phyloP scores from a whole-genome alignment of 2,888 invertebrate species.

The Patella pellucida region DNA sequence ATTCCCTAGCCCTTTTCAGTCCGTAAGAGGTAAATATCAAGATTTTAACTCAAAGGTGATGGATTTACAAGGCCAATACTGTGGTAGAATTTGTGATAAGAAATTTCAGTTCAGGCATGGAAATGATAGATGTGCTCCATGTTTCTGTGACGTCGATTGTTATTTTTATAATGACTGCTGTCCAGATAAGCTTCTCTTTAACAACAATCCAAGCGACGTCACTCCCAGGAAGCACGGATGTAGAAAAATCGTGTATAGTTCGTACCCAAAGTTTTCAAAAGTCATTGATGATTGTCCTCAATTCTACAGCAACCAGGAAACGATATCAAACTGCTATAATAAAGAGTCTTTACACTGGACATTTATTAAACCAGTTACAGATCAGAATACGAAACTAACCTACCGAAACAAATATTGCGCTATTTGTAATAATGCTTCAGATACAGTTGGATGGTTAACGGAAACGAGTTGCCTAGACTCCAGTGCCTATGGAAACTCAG shows the following conservation, averaged over 20 bases:
- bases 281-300: slow-evolving; percentile 5
- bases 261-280: not conserved
- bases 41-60: slow-evolving; percentile 11
- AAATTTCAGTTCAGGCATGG: not conserved
- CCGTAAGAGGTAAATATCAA: not conserved
- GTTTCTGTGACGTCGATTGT: slow-evolving; percentile 20
- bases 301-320: not conserved
- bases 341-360: slow-evolving; percentile 15
- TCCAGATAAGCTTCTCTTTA: slow-evolving; percentile 8
- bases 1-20: not conserved
- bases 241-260: not conserved
- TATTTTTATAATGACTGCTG: slow-evolving; percentile 17
- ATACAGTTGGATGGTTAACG: not conserved
- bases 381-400: not conserved
- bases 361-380: slow-evolving; percentile 11
- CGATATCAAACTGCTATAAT: not conserved
- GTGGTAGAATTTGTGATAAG: slow-evolving; percentile 1
- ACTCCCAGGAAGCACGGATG: not conserved
- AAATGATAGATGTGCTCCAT: not conserved
- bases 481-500: not conserved
- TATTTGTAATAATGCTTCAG: not conserved
- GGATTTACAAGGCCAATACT: slow-evolving; percentile 12
- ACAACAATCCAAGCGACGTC: not conserved
- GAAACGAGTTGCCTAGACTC: not conserved
- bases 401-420: slow-evolving; percentile 23